Evolutionary conservation across 2,797 vertebrate genomes (phyloP).

Genomic region (Crotalus adamanteus): DNA sequence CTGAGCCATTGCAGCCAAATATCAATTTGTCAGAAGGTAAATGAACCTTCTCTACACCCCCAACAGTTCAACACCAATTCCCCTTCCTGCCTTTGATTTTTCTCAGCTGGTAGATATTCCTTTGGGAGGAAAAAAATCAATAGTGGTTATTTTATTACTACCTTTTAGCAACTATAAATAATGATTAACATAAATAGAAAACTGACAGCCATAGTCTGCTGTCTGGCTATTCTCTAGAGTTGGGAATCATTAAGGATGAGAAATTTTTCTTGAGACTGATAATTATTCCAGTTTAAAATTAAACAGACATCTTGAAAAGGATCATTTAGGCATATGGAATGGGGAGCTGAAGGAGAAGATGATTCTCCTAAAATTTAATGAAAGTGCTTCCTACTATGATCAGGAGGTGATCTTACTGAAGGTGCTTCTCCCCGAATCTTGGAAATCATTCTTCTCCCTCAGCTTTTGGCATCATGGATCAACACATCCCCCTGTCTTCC

Average conservation of each 20-base stretch:
- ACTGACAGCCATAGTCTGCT: background rate
- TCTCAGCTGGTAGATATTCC: background rate
- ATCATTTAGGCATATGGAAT: background rate
- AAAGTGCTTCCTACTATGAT: background rate
- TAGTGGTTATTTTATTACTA: slow-evolving; percentile 50
- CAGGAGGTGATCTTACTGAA: background rate
- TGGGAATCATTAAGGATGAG: slow-evolving; percentile 1
- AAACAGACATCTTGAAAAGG: background rate
- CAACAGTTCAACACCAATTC: background rate
- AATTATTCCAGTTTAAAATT: slow-evolving; percentile 6
- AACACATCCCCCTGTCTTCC: background rate
- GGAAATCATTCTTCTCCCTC: background rate
- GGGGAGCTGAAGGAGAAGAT: background rate
- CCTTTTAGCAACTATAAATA: slow-evolving; percentile 25
- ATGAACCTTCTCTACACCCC: background rate
- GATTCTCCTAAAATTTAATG: background rate
- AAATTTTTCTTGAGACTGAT: background rate
- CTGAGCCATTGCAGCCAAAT: background rate
- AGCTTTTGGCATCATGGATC: background rate
- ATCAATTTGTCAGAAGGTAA: background rate
- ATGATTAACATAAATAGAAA: slow-evolving; percentile 28
- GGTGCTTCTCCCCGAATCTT: background rate
- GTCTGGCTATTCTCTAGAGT: background rate
- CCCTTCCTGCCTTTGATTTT: background rate
- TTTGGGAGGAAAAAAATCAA: background rate